phyloP scores from a whole-genome alignment of 2,113 vertebrate species.

The Lepus europaeus region DNA sequence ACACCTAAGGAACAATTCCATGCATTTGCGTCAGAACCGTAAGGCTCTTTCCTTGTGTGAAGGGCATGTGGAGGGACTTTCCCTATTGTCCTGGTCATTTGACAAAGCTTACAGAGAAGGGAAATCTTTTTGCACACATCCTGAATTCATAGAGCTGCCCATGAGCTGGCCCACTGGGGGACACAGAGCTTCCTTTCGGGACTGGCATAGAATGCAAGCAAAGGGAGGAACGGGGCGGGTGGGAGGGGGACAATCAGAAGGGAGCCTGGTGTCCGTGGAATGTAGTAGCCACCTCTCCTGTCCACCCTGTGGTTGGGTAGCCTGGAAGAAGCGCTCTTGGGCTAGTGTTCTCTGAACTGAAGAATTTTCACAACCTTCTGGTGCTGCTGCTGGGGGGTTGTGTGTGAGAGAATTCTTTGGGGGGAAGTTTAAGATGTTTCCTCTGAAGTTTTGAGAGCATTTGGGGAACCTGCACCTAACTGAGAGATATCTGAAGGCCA shows the following conservation, averaged over 20 bases:
- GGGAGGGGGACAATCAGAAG: no score
- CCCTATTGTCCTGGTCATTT: neutral
- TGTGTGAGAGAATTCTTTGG: neutral
- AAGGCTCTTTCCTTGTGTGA: neutral
- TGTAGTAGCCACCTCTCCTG: neutral
- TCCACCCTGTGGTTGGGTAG: neutral
- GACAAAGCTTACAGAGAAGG: neutral
- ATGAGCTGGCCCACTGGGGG: neutral
- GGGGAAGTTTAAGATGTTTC: neutral
- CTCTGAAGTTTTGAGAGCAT: neutral
- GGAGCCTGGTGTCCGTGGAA: neutral
- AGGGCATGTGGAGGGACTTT: neutral
- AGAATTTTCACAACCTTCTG: neutral
- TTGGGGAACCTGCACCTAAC: neutral
- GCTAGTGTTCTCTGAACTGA: neutral
- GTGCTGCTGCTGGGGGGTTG: neutral
- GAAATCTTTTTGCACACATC: neutral
- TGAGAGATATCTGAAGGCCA: neutral
- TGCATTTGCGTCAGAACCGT: neutral
- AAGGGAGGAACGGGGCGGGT: neutral
- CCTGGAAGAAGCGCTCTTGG: neutral
- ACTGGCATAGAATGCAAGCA: neutral
- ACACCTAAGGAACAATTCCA: neutral
- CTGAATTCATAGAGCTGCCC: neutral
- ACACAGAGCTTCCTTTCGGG: neutral